These are phyloP conservation scores for Probosciger aterrimus DNA, from an alignment of 2,113 vertebrate genomes.

Conservation along the genomic window DNA sequence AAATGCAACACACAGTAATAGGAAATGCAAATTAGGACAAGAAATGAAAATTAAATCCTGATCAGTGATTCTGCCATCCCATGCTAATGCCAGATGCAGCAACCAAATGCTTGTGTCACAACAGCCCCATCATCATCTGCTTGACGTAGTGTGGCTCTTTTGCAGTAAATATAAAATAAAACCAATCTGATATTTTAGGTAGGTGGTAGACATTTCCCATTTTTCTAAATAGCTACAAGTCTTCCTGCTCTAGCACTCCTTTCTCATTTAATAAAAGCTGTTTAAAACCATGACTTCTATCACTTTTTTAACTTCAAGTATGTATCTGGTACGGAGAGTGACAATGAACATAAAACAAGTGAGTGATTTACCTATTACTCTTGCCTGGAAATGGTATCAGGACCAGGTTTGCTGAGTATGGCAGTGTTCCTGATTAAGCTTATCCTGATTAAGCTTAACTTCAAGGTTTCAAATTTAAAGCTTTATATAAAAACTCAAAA, in stretches of 20 bases:
- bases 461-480: not conserved
- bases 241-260: not conserved
- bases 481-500: not conserved
- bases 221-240: not conserved
- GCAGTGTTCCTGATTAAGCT: not conserved
- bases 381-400: not conserved
- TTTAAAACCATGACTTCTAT: not conserved
- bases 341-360: not conserved
- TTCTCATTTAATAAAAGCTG: not conserved
- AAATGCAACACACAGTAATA: not conserved
- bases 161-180: not conserved
- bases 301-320: not conserved
- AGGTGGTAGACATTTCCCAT: not conserved
- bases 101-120: slow-evolving; percentile 30
- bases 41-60: slow-evolving; percentile 25
- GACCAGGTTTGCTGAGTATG: not conserved
- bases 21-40: slow-evolving; percentile 14
- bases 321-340: not conserved
- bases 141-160: not conserved
- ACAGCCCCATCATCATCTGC: slow-evolving; percentile 17
- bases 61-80: not conserved
- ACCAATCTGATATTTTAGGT: not conserved
- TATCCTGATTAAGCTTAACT: no score
- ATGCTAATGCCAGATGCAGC: slow-evolving; percentile 26
- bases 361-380: not conserved